Conservation (phyloP, 2,888 invertebrate genomes). For the Asteroscopus sphinx region DNA sequence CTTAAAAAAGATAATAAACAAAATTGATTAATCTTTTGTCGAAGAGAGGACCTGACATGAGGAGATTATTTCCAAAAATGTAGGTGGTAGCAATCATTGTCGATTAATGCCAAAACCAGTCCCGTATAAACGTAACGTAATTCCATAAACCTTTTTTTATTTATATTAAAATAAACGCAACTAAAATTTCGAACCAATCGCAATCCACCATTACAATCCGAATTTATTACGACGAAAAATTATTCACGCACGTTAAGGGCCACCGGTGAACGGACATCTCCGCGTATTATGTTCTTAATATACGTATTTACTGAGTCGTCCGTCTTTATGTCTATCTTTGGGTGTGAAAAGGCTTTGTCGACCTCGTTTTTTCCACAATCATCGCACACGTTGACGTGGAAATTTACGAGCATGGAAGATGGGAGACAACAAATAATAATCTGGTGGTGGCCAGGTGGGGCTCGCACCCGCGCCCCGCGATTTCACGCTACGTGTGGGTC, state of each 20-base stretch:
- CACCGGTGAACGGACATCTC: constrained; percentile 69
- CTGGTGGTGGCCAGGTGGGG: constrained; percentile 82
- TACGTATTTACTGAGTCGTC: constrained; percentile 73
- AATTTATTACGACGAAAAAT: constrained; percentile 89
- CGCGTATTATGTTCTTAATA: constrained; percentile 71
- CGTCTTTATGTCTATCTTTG: constrained; percentile 79
- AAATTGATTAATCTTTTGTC: constrained; percentile 72
- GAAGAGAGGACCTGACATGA: constrained; percentile 71
- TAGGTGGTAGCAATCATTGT: constrained; percentile 77
- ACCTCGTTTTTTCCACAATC: constrained; percentile 85
- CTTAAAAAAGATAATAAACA: constrained; percentile 70
- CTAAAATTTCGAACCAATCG: constrained; percentile 82
- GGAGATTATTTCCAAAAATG: constrained; percentile 64
- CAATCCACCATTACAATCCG: constrained; percentile 85
- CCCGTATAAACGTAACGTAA: constrained; percentile 61
- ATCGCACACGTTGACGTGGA: constrained; percentile 88
- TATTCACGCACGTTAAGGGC: constrained; percentile 85
- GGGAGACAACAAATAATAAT: constrained; percentile 89
- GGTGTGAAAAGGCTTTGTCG: constrained; percentile 87
- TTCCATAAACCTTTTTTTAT: constrained; percentile 61
- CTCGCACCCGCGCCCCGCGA: constrained; percentile 83
- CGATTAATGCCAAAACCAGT: constrained; percentile 78
- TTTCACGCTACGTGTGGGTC: constrained; percentile 89
- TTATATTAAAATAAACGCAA: constrained; percentile 80
- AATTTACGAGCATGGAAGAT: constrained; percentile 89